Percentiles rank a stretch among this genome's conserved stretches.
Evolutionary conservation across 2,113 vertebrate genomes (phyloP).

Genomic region (Sebastes fasciatus): DNA sequence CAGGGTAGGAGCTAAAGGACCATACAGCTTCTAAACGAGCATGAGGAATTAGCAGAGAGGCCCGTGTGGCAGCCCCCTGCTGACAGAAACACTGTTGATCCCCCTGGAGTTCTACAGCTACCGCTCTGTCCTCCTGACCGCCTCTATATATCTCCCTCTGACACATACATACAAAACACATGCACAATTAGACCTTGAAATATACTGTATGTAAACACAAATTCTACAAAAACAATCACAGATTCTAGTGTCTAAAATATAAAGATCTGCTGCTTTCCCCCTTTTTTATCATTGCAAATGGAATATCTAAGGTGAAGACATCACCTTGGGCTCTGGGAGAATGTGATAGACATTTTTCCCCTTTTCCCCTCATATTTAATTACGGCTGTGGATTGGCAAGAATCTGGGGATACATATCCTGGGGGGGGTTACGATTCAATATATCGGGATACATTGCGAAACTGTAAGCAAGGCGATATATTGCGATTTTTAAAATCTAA

Average conservation of each 20-base stretch:
- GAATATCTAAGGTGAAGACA: neutral
- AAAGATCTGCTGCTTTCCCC: neutral
- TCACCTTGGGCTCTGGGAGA: neutral
- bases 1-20: slow-evolving; percentile 35
- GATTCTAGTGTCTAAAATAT: neutral
- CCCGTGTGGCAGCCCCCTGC: slow-evolving; percentile 68
- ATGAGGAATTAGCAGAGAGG: slow-evolving; percentile 66
- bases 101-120: slow-evolving; percentile 52
- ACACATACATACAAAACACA: slow-evolving; percentile 9
- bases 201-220: neutral
- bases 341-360: neutral
- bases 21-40: slow-evolving; percentile 67
- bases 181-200: neutral
- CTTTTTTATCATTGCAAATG: neutral
- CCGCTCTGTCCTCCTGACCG: slow-evolving; percentile 43
- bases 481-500: no score
- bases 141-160: slow-evolving; percentile 20
- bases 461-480: no score
- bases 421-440: no score
- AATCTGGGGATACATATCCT: no score
- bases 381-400: no score
- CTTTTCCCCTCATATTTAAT: neutral
- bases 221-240: neutral
- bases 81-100: slow-evolving; percentile 64
- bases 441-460: no score